Evolutionary conservation across 2,888 invertebrate genomes (phyloP).

Genomic region (Tachina grossa): DNA sequence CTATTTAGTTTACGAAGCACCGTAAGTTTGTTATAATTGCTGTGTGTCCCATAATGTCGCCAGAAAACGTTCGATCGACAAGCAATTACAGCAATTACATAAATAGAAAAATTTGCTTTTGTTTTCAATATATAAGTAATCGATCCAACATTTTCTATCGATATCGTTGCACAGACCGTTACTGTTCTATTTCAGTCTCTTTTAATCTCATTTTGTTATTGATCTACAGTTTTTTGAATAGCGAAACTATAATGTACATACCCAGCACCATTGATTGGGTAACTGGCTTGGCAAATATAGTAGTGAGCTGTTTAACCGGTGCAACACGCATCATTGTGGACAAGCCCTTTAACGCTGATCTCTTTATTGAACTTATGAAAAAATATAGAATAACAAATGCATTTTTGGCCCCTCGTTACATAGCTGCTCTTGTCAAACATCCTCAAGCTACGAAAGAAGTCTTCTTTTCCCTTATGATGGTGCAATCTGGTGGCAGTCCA

Average conservation of each 20-base stretch:
- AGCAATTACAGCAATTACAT: too few relatives aligned
- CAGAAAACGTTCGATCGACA: too few relatives aligned
- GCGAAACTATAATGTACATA: slow-evolving; percentile 69
- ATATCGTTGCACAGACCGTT: too few relatives aligned
- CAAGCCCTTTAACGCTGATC: slow-evolving; percentile 73
- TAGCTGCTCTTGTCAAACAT: slow-evolving; percentile 71
- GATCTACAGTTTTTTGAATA: slow-evolving; percentile 23
- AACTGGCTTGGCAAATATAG: slow-evolving; percentile 72
- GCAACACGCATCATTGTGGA: slow-evolving; percentile 75
- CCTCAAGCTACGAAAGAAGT: slow-evolving; percentile 69
- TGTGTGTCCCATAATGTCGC: too few relatives aligned
- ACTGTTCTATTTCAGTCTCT: too few relatives aligned
- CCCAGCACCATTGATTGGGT: slow-evolving; percentile 76
- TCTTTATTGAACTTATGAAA: slow-evolving; percentile 74
- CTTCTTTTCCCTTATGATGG: slow-evolving; percentile 65
- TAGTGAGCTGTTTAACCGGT: slow-evolving; percentile 72
- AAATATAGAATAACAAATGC: slow-evolving; percentile 74
- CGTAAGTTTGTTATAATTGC: slow-evolving; percentile 23
- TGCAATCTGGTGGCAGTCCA: slow-evolving; percentile 73
- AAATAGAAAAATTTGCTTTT: too few relatives aligned
- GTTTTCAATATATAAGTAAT: neutral
- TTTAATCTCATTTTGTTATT: neutral
- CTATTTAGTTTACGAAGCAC: slow-evolving; percentile 10
- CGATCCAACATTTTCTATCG: neutral
- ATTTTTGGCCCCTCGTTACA: slow-evolving; percentile 74